phyloP scores from a whole-genome alignment of 2,888 invertebrate genomes.

The Anthophora plumipes region DNA sequence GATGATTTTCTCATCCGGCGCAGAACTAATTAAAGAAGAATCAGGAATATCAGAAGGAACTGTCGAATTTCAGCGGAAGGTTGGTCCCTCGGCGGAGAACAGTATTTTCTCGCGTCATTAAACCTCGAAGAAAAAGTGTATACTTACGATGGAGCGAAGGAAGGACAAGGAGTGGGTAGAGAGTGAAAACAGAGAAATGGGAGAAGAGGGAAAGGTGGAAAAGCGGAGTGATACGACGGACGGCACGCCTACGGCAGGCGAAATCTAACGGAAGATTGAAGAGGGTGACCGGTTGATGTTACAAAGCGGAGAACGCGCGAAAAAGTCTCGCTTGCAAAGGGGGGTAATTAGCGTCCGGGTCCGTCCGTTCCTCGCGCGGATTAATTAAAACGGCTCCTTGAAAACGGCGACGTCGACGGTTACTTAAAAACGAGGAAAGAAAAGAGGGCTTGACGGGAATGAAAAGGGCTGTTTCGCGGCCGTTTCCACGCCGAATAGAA shows the following conservation, averaged over 20 bases:
- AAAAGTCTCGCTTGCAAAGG: constrained; percentile 55
- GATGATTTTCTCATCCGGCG: background rate
- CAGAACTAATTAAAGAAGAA: constrained; percentile 24
- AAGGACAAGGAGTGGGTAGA: background rate
- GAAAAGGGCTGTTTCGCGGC: constrained; percentile 41
- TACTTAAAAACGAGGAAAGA: constrained; percentile 37
- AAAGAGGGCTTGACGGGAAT: constrained; percentile 12
- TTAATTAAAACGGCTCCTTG: constrained; percentile 69
- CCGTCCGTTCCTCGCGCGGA: constrained; percentile 56
- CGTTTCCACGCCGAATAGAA: constrained; percentile 32
- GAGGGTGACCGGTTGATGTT: constrained; percentile 63
- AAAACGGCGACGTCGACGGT: constrained; percentile 48
- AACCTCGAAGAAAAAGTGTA: constrained; percentile 53
- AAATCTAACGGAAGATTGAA: constrained; percentile 66
- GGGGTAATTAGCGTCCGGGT: constrained; percentile 66
- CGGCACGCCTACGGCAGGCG: constrained; percentile 46
- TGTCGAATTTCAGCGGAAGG: constrained; percentile 30
- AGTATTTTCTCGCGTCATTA: constrained; percentile 52
- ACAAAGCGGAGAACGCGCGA: constrained; percentile 66
- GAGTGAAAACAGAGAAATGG: constrained; percentile 35
- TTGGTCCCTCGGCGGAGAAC: background rate
- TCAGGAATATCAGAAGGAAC: constrained; percentile 33
- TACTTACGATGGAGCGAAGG: background rate
- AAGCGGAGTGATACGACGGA: constrained; percentile 11
- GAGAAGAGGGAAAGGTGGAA: constrained; percentile 1